Conservation (phyloP, 1,140 invertebrate species). For the Plectrocnemia conspersa region DNA sequence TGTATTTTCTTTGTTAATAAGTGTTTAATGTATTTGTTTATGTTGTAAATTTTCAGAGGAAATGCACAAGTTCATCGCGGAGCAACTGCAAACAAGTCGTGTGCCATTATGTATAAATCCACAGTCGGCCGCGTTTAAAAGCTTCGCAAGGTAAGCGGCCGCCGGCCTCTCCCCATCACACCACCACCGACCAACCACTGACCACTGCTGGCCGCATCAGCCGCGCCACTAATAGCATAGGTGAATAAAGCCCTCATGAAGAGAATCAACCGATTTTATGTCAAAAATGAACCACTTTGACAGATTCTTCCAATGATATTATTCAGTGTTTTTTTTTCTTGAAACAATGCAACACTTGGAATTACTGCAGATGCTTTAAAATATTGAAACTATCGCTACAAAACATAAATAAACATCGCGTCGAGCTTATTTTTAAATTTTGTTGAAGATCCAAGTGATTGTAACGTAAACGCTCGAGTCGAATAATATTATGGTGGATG, state of each 20-base stretch:
- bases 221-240: constrained; percentile 28
- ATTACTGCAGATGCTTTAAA: neutral
- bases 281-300: constrained; percentile 2
- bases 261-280: constrained; percentile 29
- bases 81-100: constrained; percentile 87
- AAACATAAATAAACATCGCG: too few relatives aligned
- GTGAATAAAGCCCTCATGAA: constrained; percentile 36
- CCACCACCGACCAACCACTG: constrained; percentile 46
- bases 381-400: constrained; percentile 8
- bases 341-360: neutral
- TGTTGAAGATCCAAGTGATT: constrained; percentile 13
- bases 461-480: constrained; percentile 1
- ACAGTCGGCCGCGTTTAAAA: constrained; percentile 97
- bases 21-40: neutral
- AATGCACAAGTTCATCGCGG: constrained; percentile 97
- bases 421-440: neutral
- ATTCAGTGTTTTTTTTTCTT: neutral
- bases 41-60: constrained; percentile 90
- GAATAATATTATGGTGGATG: constrained; percentile 21
- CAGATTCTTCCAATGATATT: constrained; percentile 12
- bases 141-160: constrained; percentile 92
- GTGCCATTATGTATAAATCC: constrained; percentile 99
- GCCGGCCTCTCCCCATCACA: constrained; percentile 40
- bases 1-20: neutral
- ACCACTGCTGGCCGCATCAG: constrained; percentile 32